Evolutionary conservation across 92 coral and sea anemone species (phyloP).

Genomic region (Parazoanthus swiftii): DNA sequence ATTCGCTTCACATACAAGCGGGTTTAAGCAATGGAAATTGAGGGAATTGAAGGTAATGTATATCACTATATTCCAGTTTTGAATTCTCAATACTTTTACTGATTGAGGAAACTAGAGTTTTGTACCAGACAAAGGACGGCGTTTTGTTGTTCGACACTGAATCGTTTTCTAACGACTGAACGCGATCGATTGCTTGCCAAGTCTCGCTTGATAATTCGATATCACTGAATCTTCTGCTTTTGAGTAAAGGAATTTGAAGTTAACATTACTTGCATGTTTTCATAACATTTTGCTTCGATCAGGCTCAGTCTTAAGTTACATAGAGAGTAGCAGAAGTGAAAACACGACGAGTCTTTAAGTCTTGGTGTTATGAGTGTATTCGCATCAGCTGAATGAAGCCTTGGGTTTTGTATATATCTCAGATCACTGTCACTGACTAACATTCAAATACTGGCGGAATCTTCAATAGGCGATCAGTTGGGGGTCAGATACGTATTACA

Average conservation of each 20-base stretch:
- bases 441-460: conserved; percentile 16
- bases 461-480: conserved; percentile 17
- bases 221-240: neutral
- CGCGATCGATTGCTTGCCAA: neutral
- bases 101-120: neutral
- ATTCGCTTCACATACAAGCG: neutral
- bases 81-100: neutral
- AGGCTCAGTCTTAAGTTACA: neutral
- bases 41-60: conserved; percentile 31
- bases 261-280: neutral
- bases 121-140: neutral
- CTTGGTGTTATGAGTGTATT: neutral
- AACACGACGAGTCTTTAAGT: neutral
- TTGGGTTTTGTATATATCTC: neutral
- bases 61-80: neutral
- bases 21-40: conserved; percentile 18
- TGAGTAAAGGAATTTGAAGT: conserved; percentile 9
- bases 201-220: neutral
- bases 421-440: conserved; percentile 4
- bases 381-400: conserved; percentile 28
- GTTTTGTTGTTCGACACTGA: neutral
- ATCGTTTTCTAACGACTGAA: neutral
- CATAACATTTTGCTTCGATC: neutral
- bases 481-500: neutral
- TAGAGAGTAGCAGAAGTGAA: neutral